These are phyloP conservation scores for Poliocrania exsul DNA, from an alignment of 2,797 vertebrate species.

Conservation along the genomic window DNA sequence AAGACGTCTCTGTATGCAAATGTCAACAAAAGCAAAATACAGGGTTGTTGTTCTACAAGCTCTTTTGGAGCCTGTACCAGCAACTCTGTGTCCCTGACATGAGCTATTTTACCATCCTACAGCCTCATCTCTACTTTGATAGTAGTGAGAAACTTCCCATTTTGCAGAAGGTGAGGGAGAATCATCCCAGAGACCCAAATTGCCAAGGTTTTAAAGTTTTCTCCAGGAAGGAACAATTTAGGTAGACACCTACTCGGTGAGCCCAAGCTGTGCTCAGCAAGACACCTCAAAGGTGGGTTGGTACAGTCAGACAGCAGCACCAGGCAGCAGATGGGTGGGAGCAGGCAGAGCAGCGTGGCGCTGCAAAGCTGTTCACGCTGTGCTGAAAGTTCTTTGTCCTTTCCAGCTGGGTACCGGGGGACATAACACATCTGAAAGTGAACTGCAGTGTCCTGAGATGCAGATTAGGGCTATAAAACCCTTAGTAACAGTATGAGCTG, in stretches of 20 bases:
- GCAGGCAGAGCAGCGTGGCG: not conserved
- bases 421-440: not conserved
- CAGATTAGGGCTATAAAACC: not conserved
- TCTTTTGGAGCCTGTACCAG: not conserved
- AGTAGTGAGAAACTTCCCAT: not conserved
- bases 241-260: not conserved
- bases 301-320: not conserved
- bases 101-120: not conserved
- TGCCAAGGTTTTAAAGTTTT: not conserved
- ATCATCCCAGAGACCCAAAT: not conserved
- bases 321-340: constrained; percentile 1
- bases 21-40: not conserved
- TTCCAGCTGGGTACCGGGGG: not conserved
- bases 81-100: not conserved
- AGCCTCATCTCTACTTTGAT: not conserved
- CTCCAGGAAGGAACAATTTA: not conserved
- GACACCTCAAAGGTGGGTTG: not conserved
- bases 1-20: not conserved
- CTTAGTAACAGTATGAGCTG: rapidly evolving
- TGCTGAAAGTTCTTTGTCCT: constrained; percentile 59
- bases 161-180: not conserved
- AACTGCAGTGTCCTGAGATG: not conserved
- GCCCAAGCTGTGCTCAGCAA: not conserved
- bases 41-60: not conserved
- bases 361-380: not conserved